These are phyloP conservation scores for Metridium senile DNA, from an alignment of 92 coral and sea anemone genomes.

Conservation along the genomic window DNA sequence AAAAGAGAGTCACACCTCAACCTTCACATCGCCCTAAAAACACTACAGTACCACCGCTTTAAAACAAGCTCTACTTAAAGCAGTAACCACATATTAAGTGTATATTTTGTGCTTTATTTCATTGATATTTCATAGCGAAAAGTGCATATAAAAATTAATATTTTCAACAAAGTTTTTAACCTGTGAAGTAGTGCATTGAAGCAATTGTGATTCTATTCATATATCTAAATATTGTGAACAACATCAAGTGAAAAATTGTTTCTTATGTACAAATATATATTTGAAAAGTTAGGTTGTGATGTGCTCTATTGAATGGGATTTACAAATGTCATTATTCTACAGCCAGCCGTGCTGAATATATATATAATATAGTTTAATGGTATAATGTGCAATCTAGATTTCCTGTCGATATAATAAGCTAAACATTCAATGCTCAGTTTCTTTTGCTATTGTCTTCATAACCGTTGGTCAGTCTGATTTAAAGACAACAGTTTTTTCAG, in stretches of 20 bases:
- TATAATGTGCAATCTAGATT: background rate
- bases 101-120: slow-evolving; percentile 14
- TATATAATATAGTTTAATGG: background rate
- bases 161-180: slow-evolving; percentile 22
- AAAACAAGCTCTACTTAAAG: background rate
- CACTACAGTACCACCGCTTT: no score
- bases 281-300: background rate
- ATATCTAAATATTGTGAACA: slow-evolving; percentile 17
- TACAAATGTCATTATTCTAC: background rate
- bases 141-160: slow-evolving; percentile 36
- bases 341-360: background rate
- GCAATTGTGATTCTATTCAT: slow-evolving; percentile 6
- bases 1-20: slow-evolving; percentile 10
- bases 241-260: slow-evolving; percentile 20
- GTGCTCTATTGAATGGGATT: slow-evolving; percentile 2
- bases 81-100: background rate
- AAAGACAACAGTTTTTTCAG: slow-evolving; percentile 78
- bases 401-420: background rate
- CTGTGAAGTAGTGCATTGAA: background rate
- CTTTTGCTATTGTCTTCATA: slow-evolving; percentile 17
- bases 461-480: slow-evolving; percentile 56
- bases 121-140: slow-evolving; percentile 27
- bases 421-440: slow-evolving; percentile 5
- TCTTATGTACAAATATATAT: slow-evolving; percentile 42
- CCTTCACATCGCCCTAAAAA: no score